Conservation (phyloP, 2,888 invertebrate genomes). For the Scrobipalpa costella region DNA sequence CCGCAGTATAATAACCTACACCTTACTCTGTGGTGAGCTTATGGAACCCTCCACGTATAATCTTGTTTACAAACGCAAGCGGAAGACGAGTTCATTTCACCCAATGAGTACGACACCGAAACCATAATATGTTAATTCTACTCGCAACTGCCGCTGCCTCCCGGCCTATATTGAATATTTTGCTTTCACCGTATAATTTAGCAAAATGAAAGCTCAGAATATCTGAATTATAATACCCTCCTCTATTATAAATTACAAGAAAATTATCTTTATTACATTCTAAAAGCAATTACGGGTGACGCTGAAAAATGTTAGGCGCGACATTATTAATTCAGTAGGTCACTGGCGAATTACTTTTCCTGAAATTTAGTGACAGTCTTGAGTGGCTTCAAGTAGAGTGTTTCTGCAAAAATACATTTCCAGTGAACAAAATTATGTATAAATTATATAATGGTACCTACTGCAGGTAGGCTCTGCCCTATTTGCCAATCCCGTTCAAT, state of each 20-base stretch:
- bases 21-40: neutral
- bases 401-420: neutral
- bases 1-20: neutral
- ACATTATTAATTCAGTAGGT: constrained; percentile 19
- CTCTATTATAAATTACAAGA: constrained; percentile 26
- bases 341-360: constrained; percentile 4
- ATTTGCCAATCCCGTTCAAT: too few species aligned
- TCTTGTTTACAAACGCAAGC: constrained; percentile 36
- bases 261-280: constrained; percentile 28
- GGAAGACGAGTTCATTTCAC: constrained; percentile 29
- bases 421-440: neutral
- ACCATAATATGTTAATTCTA: constrained; percentile 65
- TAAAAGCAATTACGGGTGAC: constrained; percentile 22
- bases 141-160: constrained; percentile 51
- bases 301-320: constrained; percentile 20
- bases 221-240: constrained; percentile 29
- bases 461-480: too few species aligned
- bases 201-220: constrained; percentile 50
- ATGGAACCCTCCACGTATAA: constrained; percentile 27
- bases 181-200: constrained; percentile 61
- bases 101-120: constrained; percentile 38
- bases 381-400: neutral
- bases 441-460: too few species aligned
- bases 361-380: neutral
- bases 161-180: constrained; percentile 65